These are phyloP conservation scores for Erebia aethiops DNA, from an alignment of 2,888 invertebrate genomes.

Conservation along the genomic window DNA sequence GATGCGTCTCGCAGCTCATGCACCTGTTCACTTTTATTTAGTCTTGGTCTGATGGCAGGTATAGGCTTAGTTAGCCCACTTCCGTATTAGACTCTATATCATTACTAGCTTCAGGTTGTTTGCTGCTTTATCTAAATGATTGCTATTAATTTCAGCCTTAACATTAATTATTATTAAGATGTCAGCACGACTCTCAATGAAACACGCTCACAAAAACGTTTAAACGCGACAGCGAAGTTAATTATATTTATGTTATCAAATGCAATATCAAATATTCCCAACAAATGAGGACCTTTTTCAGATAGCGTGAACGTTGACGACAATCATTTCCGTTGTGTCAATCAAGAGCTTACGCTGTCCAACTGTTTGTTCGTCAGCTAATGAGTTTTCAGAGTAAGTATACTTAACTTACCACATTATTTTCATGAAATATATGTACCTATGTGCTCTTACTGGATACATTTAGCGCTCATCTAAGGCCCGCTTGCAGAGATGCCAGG, in stretches of 20 bases:
- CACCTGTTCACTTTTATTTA: no score
- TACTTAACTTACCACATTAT: background rate
- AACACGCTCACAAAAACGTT: background rate
- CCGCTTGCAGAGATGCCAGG: no score
- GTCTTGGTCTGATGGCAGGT: no score
- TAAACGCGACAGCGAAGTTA: constrained; percentile 17
- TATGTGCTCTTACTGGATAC: background rate
- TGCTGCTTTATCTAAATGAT: no score
- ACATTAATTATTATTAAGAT: background rate
- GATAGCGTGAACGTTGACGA: constrained; percentile 68
- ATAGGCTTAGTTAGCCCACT: no score
- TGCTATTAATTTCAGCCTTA: no score
- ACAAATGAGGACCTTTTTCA: constrained; percentile 61
- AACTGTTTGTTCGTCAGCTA: constrained; percentile 65
- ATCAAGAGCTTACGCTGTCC: constrained; percentile 69
- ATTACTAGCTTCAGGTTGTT: no score
- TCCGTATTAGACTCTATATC: no score
- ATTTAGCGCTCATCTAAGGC: no score
- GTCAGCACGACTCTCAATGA: background rate
- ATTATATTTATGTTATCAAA: constrained; percentile 37
- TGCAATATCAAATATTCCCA: constrained; percentile 65
- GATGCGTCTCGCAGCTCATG: no score
- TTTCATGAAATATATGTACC: background rate
- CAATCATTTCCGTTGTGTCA: constrained; percentile 80
- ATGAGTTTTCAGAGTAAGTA: constrained; percentile 64